Conservation (phyloP, 1,140 invertebrate genomes). For the Ostrea edulis region DNA sequence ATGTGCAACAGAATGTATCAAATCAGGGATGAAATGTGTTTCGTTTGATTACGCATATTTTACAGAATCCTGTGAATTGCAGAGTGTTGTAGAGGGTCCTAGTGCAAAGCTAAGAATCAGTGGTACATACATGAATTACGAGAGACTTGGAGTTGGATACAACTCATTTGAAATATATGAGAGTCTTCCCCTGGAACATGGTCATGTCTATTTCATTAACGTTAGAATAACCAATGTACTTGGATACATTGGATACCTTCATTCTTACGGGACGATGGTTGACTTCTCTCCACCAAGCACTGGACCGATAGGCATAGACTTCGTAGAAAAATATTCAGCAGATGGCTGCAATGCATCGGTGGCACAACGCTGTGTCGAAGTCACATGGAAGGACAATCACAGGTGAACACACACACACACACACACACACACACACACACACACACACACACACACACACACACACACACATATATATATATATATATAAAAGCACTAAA, state of each 20-base stretch:
- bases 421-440: too few relatives aligned
- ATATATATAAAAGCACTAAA: too few relatives aligned
- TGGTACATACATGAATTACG: conserved; percentile 58
- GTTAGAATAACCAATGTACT: conserved; percentile 56
- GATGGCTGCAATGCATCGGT: conserved; percentile 59
- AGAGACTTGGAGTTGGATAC: conserved; percentile 59
- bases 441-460: too few relatives aligned
- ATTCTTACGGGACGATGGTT: conserved; percentile 59
- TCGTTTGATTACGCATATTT: conserved; percentile 59
- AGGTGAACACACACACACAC: too few relatives aligned
- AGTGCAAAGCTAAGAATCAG: conserved; percentile 49
- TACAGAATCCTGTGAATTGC: conserved; percentile 56
- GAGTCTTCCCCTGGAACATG: conserved; percentile 57
- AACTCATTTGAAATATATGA: conserved; percentile 44
- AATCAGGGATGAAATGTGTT: conserved; percentile 56
- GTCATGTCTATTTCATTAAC: conserved; percentile 59
- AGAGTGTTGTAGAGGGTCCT: conserved; percentile 54
- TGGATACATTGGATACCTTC: conserved; percentile 53
- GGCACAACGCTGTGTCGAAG: conserved; percentile 60
- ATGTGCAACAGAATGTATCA: conserved; percentile 60
- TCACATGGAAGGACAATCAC: conserved; percentile 57
- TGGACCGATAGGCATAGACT: conserved; percentile 43
- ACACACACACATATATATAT: too few relatives aligned
- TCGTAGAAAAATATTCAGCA: conserved; percentile 34
- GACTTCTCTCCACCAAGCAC: conserved; percentile 62